A percentile compares a stretch with the other conserved stretches of the same genome.
phyloP scores from a whole-genome alignment of 2,797 vertebrate species.

The Tarsius wallacei region DNA sequence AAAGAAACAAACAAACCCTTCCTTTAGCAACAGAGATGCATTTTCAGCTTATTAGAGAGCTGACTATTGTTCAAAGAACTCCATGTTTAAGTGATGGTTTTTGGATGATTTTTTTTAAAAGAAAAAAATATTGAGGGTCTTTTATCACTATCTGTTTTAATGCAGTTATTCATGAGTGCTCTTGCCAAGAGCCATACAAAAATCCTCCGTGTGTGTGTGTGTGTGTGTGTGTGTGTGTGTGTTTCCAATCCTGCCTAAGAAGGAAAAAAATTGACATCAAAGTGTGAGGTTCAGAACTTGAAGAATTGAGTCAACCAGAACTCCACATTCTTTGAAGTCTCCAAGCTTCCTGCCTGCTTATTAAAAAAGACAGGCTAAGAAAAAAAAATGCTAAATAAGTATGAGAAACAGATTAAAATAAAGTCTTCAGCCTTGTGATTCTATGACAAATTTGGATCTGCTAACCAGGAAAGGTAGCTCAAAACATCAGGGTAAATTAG shows the following conservation, averaged over 20 bases:
- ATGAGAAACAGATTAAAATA: slow-evolving; percentile 85
- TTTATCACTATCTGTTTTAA: slow-evolving; percentile 89
- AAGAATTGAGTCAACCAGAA: slow-evolving; percentile 88
- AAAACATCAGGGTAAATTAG: slow-evolving; percentile 50
- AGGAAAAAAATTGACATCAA: slow-evolving; percentile 87
- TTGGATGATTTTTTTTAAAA: slow-evolving; percentile 78
- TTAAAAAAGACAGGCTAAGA: slow-evolving; percentile 86
- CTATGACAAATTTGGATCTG: slow-evolving; percentile 72
- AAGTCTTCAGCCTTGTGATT: slow-evolving; percentile 63
- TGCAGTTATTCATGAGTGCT: slow-evolving; percentile 89
- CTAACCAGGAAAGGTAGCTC: slow-evolving; percentile 45
- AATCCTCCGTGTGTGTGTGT: slow-evolving; percentile 86
- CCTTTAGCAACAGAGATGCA: slow-evolving; percentile 72
- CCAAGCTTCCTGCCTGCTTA: slow-evolving; percentile 86
- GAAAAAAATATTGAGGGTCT: slow-evolving; percentile 86
- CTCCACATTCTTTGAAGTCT: slow-evolving; percentile 89
- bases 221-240: slow-evolving; percentile 70
- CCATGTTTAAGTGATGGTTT: slow-evolving; percentile 86
- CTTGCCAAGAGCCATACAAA: slow-evolving; percentile 89
- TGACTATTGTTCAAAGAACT: slow-evolving; percentile 87
- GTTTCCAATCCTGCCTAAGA: slow-evolving; percentile 83
- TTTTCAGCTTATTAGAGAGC: slow-evolving; percentile 88
- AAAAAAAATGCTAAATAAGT: slow-evolving; percentile 85
- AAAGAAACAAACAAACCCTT: slow-evolving; percentile 81
- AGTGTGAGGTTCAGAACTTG: slow-evolving; percentile 88